Conservation (phyloP, 2,797 vertebrate species). For the Lepus townsendii region DNA sequence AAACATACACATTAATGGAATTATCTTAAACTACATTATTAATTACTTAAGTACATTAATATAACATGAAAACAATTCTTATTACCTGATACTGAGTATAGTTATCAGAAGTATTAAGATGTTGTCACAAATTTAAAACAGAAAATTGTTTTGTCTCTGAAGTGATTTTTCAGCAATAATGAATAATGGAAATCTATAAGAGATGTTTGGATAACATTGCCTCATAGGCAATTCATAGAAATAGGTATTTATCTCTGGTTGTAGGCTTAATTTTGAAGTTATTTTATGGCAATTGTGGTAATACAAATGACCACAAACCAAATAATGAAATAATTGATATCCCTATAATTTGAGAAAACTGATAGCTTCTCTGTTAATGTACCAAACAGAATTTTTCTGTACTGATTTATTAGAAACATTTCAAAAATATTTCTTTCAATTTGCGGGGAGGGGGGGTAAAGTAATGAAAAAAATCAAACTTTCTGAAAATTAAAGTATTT, state of each 20-base stretch:
- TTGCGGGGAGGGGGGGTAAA: background rate
- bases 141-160: background rate
- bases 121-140: conserved; percentile 66
- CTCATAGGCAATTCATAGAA: background rate
- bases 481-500: background rate
- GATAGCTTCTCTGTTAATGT: background rate
- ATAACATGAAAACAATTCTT: conserved; percentile 27
- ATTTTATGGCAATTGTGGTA: background rate
- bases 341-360: conserved; percentile 51
- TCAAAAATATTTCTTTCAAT: conserved; percentile 46
- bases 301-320: conserved; percentile 37
- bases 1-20: conserved; percentile 55
- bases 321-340: conserved; percentile 42
- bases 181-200: background rate
- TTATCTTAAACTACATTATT: conserved; percentile 44
- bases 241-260: too few relatives aligned
- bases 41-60: conserved; percentile 49
- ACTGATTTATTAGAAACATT: conserved; percentile 48
- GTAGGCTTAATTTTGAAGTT: too few relatives aligned
- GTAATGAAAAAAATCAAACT: conserved; percentile 52
- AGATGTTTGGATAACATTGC: background rate
- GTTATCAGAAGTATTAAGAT: background rate
- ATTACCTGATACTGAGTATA: background rate
- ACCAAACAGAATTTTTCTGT: conserved; percentile 34
- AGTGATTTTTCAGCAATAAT: background rate